phyloP scores from a whole-genome alignment of 2,797 vertebrate species.

The Lepus townsendii region DNA sequence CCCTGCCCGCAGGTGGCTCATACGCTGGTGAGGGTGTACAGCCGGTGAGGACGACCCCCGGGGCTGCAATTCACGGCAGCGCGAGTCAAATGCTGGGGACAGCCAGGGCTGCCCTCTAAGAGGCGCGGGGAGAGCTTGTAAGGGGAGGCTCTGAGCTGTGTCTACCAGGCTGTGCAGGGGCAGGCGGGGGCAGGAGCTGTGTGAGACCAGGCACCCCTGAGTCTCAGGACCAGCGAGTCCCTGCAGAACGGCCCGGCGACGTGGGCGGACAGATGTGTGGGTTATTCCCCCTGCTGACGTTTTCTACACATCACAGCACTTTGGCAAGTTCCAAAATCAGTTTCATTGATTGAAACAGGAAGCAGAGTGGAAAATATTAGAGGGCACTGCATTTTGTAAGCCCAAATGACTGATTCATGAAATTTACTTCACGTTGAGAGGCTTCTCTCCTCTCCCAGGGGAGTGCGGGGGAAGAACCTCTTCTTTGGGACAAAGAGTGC shows the following conservation, averaged over 20 bases:
- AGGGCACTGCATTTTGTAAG: neutral
- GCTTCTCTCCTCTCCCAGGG: neutral
- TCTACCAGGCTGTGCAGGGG: too few species aligned
- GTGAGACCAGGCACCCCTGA: neutral
- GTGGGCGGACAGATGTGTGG: neutral
- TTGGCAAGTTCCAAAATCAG: neutral
- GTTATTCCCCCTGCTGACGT: neutral
- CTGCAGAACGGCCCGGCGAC: neutral
- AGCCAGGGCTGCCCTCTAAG: neutral
- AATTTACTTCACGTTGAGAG: neutral
- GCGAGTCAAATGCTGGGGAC: neutral
- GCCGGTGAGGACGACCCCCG: too few species aligned
- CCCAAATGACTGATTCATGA: neutral
- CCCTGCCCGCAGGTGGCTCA: neutral
- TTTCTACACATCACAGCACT: neutral
- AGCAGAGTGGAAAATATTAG: neutral
- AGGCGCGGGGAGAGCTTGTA: neutral
- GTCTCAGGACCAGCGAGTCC: neutral
- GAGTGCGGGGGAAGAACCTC: too few species aligned
- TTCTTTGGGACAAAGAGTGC: neutral
- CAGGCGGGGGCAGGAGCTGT: neutral
- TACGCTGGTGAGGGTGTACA: neutral
- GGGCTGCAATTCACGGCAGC: neutral
- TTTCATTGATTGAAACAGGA: neutral
- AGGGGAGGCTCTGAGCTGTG: neutral